These are phyloP conservation scores for Nomada flava DNA, from an alignment of 2,888 invertebrate genomes.

Conservation along the genomic window DNA sequence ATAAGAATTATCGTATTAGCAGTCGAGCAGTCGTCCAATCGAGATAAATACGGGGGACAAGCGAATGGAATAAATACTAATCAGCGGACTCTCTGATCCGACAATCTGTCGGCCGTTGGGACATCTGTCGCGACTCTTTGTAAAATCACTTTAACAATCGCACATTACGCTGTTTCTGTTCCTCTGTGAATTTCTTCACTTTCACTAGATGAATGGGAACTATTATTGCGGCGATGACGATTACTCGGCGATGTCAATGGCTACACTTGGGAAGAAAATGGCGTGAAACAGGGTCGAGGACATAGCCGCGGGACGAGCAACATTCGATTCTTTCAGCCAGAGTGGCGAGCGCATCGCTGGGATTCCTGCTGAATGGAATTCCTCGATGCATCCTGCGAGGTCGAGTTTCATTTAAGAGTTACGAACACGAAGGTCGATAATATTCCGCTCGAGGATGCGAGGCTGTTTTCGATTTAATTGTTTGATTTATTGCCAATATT, in stretches of 20 bases:
- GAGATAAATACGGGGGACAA: constrained; percentile 62
- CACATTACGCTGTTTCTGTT: not conserved
- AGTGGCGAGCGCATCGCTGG: constrained; percentile 40
- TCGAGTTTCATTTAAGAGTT: constrained; percentile 32
- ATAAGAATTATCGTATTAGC: constrained; percentile 69
- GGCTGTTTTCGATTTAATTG: not conserved
- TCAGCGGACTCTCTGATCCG: constrained; percentile 55
- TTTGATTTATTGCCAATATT: not conserved
- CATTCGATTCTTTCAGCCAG: constrained; percentile 49
- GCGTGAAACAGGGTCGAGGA: constrained; percentile 78
- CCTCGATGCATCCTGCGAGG: constrained; percentile 36
- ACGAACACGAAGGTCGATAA: constrained; percentile 7
- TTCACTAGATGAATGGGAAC: not conserved
- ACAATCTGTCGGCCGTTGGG: constrained; percentile 32
- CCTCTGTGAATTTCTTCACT: not conserved
- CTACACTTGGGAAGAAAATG: not conserved
- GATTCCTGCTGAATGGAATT: constrained; percentile 62
- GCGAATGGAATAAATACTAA: constrained; percentile 68
- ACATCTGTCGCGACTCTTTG: constrained; percentile 49
- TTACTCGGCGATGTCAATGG: not conserved
- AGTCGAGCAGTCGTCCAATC: constrained; percentile 56
- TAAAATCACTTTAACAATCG: constrained; percentile 26
- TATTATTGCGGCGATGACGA: not conserved
- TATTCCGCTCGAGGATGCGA: not conserved
- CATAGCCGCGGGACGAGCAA: constrained; percentile 72